A percentile compares a stretch with the other conserved stretches of the same genome.
These are phyloP conservation scores for Talpa occidentalis DNA, from an alignment of 2,113 vertebrate genomes.

Conservation along the genomic window DNA sequence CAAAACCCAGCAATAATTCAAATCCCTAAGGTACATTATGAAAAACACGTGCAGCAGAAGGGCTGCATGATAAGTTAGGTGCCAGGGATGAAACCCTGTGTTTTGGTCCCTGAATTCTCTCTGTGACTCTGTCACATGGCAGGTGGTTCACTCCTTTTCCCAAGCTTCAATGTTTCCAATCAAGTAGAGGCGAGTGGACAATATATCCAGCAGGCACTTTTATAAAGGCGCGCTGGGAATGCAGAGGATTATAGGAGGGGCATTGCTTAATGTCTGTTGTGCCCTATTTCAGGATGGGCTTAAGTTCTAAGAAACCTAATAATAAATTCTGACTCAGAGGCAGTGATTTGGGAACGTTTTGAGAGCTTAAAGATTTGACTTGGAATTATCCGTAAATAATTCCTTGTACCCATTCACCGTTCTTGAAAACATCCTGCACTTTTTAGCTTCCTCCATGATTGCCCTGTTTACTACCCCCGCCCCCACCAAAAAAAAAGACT, in stretches of 20 bases:
- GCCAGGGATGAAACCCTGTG: neutral
- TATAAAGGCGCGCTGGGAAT: neutral
- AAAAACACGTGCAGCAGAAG: slow-evolving; percentile 17
- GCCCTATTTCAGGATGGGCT: neutral
- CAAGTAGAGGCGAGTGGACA: neutral
- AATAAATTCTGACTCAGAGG: neutral
- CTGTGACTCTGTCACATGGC: neutral
- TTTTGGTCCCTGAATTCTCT: neutral
- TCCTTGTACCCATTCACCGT: neutral
- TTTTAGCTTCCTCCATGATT: neutral
- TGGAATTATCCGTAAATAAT: neutral
- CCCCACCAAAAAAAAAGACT: neutral
- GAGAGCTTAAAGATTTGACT: neutral
- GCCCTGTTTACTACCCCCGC: neutral
- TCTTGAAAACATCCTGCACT: neutral
- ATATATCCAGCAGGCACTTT: neutral
- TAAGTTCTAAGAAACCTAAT: neutral
- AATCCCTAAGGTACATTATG: slow-evolving; percentile 37
- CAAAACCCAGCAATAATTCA: slow-evolving; percentile 71
- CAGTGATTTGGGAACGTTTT: neutral
- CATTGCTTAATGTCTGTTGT: neutral
- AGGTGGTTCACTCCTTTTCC: neutral
- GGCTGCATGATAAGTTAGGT: neutral
- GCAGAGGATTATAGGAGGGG: neutral
- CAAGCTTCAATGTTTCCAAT: neutral